phyloP scores from a whole-genome alignment of 2,888 invertebrate species.

The Melikaiella ostensackeni region DNA sequence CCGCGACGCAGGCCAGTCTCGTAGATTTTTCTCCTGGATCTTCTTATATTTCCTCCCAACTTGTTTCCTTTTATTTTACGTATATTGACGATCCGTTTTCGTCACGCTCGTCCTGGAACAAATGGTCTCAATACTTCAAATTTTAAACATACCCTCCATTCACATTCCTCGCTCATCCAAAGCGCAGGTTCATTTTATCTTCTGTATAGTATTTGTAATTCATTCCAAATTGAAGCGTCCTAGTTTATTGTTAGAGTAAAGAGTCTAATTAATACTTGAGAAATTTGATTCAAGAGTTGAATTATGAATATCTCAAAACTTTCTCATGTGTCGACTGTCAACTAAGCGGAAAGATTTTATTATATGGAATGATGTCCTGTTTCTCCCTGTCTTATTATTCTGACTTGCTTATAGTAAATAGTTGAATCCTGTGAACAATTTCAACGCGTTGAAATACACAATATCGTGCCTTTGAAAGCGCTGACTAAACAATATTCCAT shows the following conservation, averaged over 20 bases:
- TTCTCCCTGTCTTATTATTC: neutral
- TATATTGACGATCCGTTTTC: constrained; percentile 48
- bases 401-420: constrained; percentile 19
- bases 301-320: neutral
- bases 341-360: neutral
- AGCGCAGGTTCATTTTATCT: neutral
- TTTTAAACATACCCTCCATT: neutral
- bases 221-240: neutral
- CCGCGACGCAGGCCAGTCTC: constrained; percentile 28
- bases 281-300: neutral
- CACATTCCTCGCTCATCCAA: neutral
- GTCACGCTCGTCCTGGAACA: constrained; percentile 51
- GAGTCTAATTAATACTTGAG: neutral
- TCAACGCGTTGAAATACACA: neutral
- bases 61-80: constrained; percentile 43
- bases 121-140: constrained; percentile 53
- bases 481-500: constrained; percentile 19
- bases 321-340: constrained; percentile 18
- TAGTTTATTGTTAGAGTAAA: neutral
- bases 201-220: neutral
- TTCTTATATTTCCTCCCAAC: constrained; percentile 47
- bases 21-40: constrained; percentile 40
- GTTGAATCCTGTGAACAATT: constrained; percentile 6
- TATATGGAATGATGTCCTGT: constrained; percentile 4
- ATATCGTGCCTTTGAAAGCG: constrained; percentile 16